phyloP scores from a whole-genome alignment of 1,140 invertebrate species.

The Zelostemma sp. region DNA sequence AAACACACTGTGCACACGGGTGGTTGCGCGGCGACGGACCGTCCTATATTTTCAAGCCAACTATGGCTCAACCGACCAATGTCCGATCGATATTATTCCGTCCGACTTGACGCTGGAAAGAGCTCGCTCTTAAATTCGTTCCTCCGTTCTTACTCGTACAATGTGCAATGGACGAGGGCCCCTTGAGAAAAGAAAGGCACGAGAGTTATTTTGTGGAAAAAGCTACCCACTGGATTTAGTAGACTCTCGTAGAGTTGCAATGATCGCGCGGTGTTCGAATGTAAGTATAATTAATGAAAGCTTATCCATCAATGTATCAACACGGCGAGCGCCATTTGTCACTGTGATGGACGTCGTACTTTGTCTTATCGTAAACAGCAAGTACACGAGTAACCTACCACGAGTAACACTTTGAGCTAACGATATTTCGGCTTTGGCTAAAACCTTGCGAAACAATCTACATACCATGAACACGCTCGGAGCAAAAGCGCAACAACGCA shows the following conservation, averaged over 20 bases:
- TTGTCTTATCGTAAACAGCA: slow-evolving; percentile 40
- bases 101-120: slow-evolving; percentile 22
- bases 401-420: too few relatives aligned
- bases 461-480: too few relatives aligned
- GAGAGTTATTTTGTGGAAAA: too few relatives aligned
- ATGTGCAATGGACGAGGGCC: slow-evolving; percentile 30
- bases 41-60: slow-evolving; percentile 60
- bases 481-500: too few relatives aligned
- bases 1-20: slow-evolving; percentile 5
- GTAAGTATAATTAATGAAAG: slow-evolving; percentile 38
- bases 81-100: slow-evolving; percentile 54
- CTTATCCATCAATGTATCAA: slow-evolving; percentile 40
- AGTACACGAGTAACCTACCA: slow-evolving; percentile 33
- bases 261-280: slow-evolving; percentile 16
- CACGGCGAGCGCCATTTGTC: slow-evolving; percentile 34
- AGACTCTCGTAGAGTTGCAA: slow-evolving; percentile 27
- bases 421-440: slow-evolving; percentile 36
- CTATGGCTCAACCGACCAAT: slow-evolving; percentile 55
- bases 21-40: slow-evolving; percentile 7
- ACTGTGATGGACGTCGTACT: slow-evolving; percentile 37
- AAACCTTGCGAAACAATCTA: slow-evolving; percentile 34
- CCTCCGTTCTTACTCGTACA: slow-evolving; percentile 27
- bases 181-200: too few relatives aligned
- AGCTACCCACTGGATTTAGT: too few relatives aligned
- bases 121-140: slow-evolving; percentile 30